A percentile compares a stretch with the other conserved stretches of the same genome.
Evolutionary conservation across 2,797 vertebrate genomes (phyloP).

Genomic region (Mastacembelus armatus): DNA sequence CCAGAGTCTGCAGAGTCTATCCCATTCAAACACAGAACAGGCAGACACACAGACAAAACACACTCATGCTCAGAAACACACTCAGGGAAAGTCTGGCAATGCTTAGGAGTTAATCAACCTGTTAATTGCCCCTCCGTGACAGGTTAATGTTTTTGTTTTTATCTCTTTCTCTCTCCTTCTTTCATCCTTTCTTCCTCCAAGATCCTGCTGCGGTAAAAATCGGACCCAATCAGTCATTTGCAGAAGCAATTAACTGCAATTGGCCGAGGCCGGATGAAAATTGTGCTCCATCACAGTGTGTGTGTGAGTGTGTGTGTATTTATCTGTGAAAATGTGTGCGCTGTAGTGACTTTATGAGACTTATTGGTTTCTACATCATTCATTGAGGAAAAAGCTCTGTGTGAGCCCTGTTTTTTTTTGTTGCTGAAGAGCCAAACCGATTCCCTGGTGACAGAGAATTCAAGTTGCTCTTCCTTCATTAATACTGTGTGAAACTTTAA

Average conservation of each 20-base stretch:
- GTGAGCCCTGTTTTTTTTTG: conserved; percentile 15
- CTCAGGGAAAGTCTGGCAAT: conserved; percentile 30
- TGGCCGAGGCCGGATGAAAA: conserved; percentile 60
- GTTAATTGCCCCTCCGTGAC: conserved; percentile 70
- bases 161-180: conserved; percentile 37
- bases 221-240: conserved; percentile 70
- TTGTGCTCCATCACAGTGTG: conserved; percentile 40
- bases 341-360: conserved; percentile 35
- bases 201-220: conserved; percentile 57
- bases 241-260: conserved; percentile 72
- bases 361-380: conserved; percentile 46
- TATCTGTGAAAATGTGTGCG: conserved; percentile 27
- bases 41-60: neutral
- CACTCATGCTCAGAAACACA: conserved; percentile 19
- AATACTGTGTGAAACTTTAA: neutral
- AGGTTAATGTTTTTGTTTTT: conserved; percentile 73
- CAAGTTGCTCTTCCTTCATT: no score
- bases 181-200: conserved; percentile 48
- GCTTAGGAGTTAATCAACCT: conserved; percentile 69
- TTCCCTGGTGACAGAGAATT: conserved; percentile 1
- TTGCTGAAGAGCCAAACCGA: conserved; percentile 4
- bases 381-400: conserved; percentile 37
- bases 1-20: conserved; percentile 14
- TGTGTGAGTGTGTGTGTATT: conserved; percentile 18
- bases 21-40: conserved; percentile 4